A percentile compares a stretch with the other conserved stretches of the same genome.
These are phyloP conservation scores for Apis laboriosa DNA, from an alignment of 1,140 invertebrate genomes.

Conservation along the genomic window DNA sequence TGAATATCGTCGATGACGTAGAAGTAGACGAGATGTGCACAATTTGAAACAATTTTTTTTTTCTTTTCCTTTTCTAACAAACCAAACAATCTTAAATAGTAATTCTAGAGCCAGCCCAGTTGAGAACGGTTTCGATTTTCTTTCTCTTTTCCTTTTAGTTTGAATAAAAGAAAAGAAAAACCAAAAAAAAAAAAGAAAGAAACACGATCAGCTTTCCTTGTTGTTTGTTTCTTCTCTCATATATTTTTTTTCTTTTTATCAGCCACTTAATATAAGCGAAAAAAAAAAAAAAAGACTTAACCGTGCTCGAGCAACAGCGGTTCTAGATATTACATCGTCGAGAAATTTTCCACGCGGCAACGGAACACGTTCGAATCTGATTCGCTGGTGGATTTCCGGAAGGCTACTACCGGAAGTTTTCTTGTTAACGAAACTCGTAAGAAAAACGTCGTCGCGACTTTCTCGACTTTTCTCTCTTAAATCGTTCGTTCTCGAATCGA, in stretches of 20 bases:
- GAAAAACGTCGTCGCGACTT: not conserved
- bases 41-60: constrained; percentile 5
- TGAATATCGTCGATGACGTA: constrained; percentile 56
- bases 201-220: not conserved
- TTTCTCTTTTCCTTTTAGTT: too few species aligned
- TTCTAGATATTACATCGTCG: not conserved
- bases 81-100: not conserved
- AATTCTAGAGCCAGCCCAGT: too few species aligned
- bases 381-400: too few species aligned
- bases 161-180: too few species aligned
- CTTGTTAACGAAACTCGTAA: constrained; percentile 2
- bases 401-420: not conserved
- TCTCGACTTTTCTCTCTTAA: not conserved
- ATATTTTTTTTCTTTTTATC: not conserved
- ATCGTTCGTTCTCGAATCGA: not conserved
- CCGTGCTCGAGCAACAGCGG: not conserved
- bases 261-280: not conserved
- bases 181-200: not conserved
- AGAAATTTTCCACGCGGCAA: constrained; percentile 20
- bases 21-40: constrained; percentile 56
- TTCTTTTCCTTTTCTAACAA: constrained; percentile 2
- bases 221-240: not conserved
- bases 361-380: not conserved
- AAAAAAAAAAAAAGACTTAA: not conserved
- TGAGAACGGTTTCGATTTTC: too few species aligned